phyloP scores from a whole-genome alignment of 2,797 vertebrate genomes.

The Discoglossus pictus region DNA sequence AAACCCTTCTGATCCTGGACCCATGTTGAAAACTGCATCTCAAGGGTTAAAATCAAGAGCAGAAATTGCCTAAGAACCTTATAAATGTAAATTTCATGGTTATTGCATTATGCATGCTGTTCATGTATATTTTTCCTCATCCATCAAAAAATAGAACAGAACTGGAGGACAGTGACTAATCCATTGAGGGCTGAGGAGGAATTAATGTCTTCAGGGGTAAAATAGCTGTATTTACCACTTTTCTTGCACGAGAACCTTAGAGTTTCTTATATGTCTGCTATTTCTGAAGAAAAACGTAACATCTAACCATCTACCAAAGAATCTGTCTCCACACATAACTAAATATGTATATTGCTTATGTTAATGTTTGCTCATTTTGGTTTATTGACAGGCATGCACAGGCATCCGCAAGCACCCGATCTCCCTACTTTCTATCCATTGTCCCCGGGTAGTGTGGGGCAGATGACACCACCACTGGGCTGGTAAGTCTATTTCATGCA shows the following conservation, averaged over 20 bases:
- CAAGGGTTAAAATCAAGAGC: conserved; percentile 21
- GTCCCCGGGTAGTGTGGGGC: conserved; percentile 92
- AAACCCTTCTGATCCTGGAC: conserved; percentile 10
- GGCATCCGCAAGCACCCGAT: conserved; percentile 92
- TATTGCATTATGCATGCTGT: conserved; percentile 48
- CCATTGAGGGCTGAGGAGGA: conserved; percentile 44
- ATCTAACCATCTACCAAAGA: no score
- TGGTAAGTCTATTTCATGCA: conserved; percentile 85
- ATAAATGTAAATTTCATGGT: conserved; percentile 42
- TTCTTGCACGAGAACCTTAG: conserved; percentile 27
- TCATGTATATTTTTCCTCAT: conserved; percentile 52
- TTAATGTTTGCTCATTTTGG: conserved; percentile 34
- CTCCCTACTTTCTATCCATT: conserved; percentile 96
- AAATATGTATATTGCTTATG: background rate
- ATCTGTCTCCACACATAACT: background rate
- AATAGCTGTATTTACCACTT: conserved; percentile 46
- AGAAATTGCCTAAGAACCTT: conserved; percentile 31
- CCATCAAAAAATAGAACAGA: conserved; percentile 50
- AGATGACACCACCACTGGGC: conserved; percentile 95
- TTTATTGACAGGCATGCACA: conserved; percentile 84
- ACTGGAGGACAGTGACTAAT: conserved; percentile 51
- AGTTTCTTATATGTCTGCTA: background rate
- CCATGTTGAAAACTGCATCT: background rate
- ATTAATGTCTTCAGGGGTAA: conserved; percentile 48
- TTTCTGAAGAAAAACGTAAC: no score